phyloP scores from a whole-genome alignment of 2,797 vertebrate species.

The Anguilla obscura region DNA sequence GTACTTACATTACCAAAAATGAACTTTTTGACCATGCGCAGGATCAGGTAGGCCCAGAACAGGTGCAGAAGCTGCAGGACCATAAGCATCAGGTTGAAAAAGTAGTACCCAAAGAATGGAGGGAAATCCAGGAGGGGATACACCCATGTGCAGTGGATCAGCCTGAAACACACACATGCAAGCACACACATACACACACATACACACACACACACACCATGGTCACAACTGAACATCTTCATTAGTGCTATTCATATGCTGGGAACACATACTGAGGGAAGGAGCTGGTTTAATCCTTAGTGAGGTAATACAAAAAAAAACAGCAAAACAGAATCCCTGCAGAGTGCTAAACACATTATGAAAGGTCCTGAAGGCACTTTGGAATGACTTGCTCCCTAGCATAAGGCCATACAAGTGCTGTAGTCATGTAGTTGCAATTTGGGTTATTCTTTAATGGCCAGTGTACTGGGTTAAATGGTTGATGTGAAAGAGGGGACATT shows the following conservation, averaged over 20 bases:
- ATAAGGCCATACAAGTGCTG: background rate
- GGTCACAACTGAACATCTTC: background rate
- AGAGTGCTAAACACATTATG: background rate
- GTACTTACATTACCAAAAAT: conserved; percentile 76
- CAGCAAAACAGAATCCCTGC: background rate
- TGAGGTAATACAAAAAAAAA: background rate
- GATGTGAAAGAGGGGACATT: background rate
- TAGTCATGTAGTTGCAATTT: background rate
- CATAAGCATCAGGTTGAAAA: conserved; percentile 81
- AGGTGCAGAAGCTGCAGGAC: conserved; percentile 80
- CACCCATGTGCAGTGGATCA: conserved; percentile 83
- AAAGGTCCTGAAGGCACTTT: background rate
- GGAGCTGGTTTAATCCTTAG: background rate
- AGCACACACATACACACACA: background rate
- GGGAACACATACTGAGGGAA: background rate
- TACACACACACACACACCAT: background rate
- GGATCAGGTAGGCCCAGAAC: conserved; percentile 85
- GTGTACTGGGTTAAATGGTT: background rate
- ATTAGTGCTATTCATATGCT: background rate
- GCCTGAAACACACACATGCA: conserved; percentile 67
- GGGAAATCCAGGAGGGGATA: conserved; percentile 71
- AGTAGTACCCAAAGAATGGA: conserved; percentile 84
- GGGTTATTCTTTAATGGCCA: background rate
- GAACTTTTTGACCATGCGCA: conserved; percentile 80
- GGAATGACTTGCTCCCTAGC: background rate